A percentile compares a stretch with the other conserved stretches of the same genome.
Evolutionary conservation across 2,113 vertebrate species (phyloP).

Genomic region (Stegostoma tigrinum): DNA sequence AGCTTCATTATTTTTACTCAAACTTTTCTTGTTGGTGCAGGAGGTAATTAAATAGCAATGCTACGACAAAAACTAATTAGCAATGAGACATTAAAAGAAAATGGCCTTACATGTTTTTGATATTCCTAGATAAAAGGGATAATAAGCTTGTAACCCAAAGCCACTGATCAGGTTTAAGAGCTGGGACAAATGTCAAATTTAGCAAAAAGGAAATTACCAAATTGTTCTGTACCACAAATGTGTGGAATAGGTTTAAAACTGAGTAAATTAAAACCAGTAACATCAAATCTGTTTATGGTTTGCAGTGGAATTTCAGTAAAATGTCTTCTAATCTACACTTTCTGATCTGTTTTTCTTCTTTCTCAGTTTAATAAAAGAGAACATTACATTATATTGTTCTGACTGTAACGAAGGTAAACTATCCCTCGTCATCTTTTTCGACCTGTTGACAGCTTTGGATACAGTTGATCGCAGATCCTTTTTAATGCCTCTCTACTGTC

Average conservation of each 20-base stretch:
- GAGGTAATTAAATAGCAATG: background rate
- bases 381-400: background rate
- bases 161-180: background rate
- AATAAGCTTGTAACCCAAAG: background rate
- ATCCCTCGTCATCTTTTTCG: background rate
- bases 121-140: background rate
- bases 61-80: background rate
- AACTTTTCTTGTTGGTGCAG: background rate
- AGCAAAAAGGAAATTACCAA: background rate
- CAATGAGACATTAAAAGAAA: background rate
- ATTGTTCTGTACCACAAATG: background rate
- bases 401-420: background rate
- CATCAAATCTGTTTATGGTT: background rate
- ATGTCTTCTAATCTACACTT: background rate
- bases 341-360: background rate
- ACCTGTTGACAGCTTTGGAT: background rate
- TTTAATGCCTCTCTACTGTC: background rate
- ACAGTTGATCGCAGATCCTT: background rate
- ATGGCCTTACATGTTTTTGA: conserved; percentile 22
- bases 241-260: background rate
- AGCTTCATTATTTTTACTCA: conserved; percentile 28
- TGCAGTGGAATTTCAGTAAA: background rate
- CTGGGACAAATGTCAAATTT: background rate
- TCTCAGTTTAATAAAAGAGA: background rate
- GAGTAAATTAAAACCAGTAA: background rate